Evolutionary conservation across 2,888 invertebrate genomes (phyloP), one percentile per base, ranked within the genome.

Genomic region (Cerceris ruficornis): DNA sequence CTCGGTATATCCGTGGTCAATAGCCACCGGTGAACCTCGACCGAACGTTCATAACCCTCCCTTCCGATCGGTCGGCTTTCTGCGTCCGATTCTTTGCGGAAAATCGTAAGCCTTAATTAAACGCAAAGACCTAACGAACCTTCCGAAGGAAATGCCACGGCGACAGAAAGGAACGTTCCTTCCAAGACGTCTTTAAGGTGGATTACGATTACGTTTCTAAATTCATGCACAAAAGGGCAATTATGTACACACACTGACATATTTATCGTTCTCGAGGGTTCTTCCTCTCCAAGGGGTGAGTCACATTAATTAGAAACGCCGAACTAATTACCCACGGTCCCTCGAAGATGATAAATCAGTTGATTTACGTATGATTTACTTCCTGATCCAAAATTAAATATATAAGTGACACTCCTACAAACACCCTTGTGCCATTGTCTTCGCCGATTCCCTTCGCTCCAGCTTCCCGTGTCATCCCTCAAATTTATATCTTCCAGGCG

Each of bases 271-370:
- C 74, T 42, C 71, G 55, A 49, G 84, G 78, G 81, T 65, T 42
- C 60, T 50, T 65, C 69, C 72, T 61, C 61, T 15, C 52, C 68
- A 72, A 80, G 78, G 77, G 61, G 57, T 66, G 72, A 72, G 70
- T 64, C 70, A 64, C 72, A 74, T 83, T 84, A 83, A 83, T 83
- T 83, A 83, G 69, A 70, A 75, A 79, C 69, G 70, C 52, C 70
- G 66, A 81, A 71, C 78, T 83, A 83, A 83, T 83, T 83, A 75
- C 75, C 60, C 66, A 64, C 28, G 4, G 43, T 73, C 49, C 78
- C 73, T 69, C 55, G 68, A 67, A 75, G 71, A 81, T 75, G 70
- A 80, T 73, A 55, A 76, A 82, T 79, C 74, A 74, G 62, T 55
- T 68, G 50, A 52, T 62, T 67, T 17, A 49, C 43, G 57, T 59